Evolutionary conservation across 2,888 invertebrate species (phyloP).

Genomic region (Lamellibrachia columna): DNA sequence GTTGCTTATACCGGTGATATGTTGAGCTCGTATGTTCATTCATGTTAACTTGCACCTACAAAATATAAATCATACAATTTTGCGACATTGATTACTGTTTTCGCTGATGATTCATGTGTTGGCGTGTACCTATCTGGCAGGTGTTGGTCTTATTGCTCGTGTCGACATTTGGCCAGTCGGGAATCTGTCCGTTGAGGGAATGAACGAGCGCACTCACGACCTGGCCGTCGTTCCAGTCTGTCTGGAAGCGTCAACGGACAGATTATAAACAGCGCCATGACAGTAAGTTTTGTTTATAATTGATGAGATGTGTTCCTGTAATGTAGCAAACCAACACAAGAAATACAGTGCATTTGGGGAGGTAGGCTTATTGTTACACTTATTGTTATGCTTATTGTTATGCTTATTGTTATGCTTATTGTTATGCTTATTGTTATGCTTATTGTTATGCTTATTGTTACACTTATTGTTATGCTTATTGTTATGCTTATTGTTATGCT

Average conservation of each 20-base stretch:
- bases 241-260: slow-evolving; percentile 21
- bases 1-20: background rate
- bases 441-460: too few species aligned
- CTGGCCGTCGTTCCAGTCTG: slow-evolving; percentile 96
- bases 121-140: slow-evolving; percentile 13
- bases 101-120: background rate
- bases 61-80: background rate
- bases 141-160: slow-evolving; percentile 46
- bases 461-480: too few species aligned
- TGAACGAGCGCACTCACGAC: slow-evolving; percentile 88
- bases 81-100: background rate
- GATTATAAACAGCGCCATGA: background rate
- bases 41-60: background rate
- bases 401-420: too few species aligned
- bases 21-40: background rate
- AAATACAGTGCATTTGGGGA: background rate
- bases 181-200: slow-evolving; percentile 87
- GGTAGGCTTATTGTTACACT: background rate
- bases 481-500: too few species aligned
- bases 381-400: too few species aligned
- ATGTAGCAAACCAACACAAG: background rate
- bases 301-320: background rate
- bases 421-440: too few species aligned
- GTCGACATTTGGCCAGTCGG: slow-evolving; percentile 82
- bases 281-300: background rate